Evolutionary conservation across 2,113 vertebrate species (phyloP).

Genomic region (Pteruthius melanotis): DNA sequence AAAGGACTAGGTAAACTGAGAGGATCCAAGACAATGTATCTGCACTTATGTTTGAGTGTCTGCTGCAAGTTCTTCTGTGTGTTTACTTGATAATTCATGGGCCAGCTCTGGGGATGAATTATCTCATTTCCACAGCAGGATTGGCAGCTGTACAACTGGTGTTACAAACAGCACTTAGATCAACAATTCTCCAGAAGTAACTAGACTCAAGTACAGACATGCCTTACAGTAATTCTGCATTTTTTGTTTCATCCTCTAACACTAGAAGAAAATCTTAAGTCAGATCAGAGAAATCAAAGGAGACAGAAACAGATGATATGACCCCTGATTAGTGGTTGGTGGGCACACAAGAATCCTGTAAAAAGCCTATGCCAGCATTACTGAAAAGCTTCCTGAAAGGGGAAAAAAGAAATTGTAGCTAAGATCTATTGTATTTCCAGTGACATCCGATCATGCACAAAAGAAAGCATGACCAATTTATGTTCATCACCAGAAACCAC

Average conservation of each 20-base stretch:
- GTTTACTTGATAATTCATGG: not conserved
- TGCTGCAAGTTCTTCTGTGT: not conserved
- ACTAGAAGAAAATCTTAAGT: not conserved
- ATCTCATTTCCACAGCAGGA: slow-evolving; percentile 8
- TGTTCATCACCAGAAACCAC: not conserved
- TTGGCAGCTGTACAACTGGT: not conserved
- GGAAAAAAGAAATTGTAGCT: not conserved
- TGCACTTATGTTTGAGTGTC: not conserved
- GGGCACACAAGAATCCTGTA: not conserved
- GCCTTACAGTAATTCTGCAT: not conserved
- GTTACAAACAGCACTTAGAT: not conserved
- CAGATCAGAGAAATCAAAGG: not conserved
- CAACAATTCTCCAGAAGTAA: not conserved
- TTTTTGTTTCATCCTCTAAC: not conserved
- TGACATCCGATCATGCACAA: not conserved
- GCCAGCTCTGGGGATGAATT: not conserved
- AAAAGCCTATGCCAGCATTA: not conserved
- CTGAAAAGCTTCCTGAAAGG: not conserved
- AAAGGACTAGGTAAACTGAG: not conserved
- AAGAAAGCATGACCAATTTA: not conserved
- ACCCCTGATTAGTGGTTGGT: not conserved
- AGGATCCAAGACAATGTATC: not conserved
- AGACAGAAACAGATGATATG: not conserved
- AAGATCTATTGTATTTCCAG: not conserved
- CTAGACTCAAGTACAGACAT: not conserved